Evolutionary conservation across 1,140 invertebrate species (phyloP).

Genomic region (Acromyrmex charruanus): DNA sequence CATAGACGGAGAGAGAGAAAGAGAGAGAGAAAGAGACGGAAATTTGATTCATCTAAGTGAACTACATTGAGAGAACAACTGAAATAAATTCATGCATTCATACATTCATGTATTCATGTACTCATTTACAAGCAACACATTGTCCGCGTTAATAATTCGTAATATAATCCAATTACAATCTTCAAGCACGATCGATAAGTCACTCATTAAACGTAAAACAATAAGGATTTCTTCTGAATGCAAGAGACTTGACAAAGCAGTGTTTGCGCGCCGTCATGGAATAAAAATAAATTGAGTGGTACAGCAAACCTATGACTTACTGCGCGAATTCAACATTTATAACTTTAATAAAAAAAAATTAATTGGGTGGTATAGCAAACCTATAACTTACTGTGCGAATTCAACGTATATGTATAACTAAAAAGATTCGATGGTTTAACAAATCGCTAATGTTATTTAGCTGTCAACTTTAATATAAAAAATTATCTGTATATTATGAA

Average conservation of each 20-base stretch:
- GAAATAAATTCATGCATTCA: constrained; percentile 29
- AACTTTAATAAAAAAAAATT: too few relatives aligned
- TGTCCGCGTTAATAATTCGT: constrained; percentile 14
- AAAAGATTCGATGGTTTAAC: too few relatives aligned
- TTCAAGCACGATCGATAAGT: constrained; percentile 13
- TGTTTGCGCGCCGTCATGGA: neutral
- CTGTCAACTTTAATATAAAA: too few relatives aligned
- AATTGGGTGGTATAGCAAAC: too few relatives aligned
- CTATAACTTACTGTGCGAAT: too few relatives aligned
- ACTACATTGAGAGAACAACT: constrained; percentile 5
- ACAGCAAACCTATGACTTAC: too few relatives aligned
- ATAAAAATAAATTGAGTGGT: too few relatives aligned
- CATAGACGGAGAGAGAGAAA: neutral
- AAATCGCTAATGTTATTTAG: too few relatives aligned
- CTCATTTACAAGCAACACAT: constrained; percentile 3
- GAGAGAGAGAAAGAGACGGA: neutral
- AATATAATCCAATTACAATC: constrained; percentile 10
- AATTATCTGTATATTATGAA: too few relatives aligned
- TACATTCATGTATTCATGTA: constrained; percentile 25
- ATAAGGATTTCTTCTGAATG: constrained; percentile 1
- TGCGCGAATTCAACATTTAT: too few relatives aligned
- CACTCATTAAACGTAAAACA: neutral
- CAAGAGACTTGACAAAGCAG: neutral
- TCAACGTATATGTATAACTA: too few relatives aligned
- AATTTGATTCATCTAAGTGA: constrained; percentile 23